These are phyloP conservation scores for Tragelaphus scriptus DNA, from an alignment of 2,113 vertebrate species.

Conservation along the genomic window DNA sequence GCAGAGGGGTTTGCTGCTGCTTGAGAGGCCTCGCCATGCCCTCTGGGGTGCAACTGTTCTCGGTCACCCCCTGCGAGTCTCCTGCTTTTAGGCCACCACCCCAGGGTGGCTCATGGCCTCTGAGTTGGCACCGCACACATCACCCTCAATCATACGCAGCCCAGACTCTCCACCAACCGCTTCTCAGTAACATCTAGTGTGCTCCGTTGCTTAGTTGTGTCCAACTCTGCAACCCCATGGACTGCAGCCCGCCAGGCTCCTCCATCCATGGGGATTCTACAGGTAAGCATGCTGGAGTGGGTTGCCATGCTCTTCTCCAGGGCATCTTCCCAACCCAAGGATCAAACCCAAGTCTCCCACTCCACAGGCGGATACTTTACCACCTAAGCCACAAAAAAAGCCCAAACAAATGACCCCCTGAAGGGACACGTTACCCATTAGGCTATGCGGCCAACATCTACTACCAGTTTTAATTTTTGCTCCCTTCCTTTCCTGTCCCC, in stretches of 20 bases:
- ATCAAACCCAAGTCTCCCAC: neutral
- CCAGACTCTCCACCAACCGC: rapidly evolving
- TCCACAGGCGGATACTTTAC: neutral
- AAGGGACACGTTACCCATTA: neutral
- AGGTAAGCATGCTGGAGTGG: neutral
- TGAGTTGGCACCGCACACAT: rapidly evolving
- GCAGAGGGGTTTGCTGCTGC: neutral
- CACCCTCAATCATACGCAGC: rapidly evolving
- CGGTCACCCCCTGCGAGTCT: rapidly evolving
- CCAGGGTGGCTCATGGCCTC: neutral
- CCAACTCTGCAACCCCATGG: neutral
- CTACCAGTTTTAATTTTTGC: neutral
- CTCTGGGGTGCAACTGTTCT: neutral
- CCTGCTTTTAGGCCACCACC: neutral
- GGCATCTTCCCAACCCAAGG: neutral
- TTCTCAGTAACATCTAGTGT: neutral
- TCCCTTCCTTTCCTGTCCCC: neutral
- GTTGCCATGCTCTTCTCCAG: neutral
- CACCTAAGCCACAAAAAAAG: neutral
- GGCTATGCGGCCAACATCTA: neutral
- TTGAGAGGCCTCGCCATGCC: neutral
- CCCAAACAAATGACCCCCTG: neutral
- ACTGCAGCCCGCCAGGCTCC: neutral
- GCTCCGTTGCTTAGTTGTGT: neutral
- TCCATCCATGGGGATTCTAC: neutral